Percentiles rank a stretch among this genome's conserved stretches.
These are phyloP conservation scores for Mormyrops boulengeri DNA, from an alignment of 2,797 vertebrate genomes.

Conservation along the genomic window DNA sequence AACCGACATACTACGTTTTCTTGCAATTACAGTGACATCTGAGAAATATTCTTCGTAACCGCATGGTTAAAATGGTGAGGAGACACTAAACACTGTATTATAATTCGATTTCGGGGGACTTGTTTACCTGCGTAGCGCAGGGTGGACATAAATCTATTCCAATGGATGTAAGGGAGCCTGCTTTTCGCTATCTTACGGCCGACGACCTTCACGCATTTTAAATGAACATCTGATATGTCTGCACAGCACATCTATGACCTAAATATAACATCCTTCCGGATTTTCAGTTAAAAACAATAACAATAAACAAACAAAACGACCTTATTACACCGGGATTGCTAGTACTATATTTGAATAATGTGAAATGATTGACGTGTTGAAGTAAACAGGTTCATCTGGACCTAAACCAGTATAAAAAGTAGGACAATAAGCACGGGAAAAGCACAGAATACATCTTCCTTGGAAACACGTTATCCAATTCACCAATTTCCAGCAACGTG, in stretches of 20 bases:
- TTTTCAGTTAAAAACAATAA: conserved; percentile 5
- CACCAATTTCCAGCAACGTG: neutral
- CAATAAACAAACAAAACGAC: neutral
- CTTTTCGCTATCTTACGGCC: neutral
- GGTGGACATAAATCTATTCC: neutral
- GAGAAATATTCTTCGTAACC: neutral
- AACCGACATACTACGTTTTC: neutral
- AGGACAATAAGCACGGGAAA: neutral
- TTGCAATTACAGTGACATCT: neutral
- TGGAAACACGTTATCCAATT: neutral
- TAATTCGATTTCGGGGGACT: neutral
- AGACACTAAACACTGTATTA: neutral
- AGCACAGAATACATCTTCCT: neutral
- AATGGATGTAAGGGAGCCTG: neutral
- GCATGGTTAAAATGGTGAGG: neutral
- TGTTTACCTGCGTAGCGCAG: neutral
- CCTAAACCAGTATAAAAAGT: neutral
- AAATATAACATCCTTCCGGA: neutral
- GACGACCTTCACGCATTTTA: conserved; percentile 20
- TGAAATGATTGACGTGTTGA: neutral
- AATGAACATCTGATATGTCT: conserved; percentile 7
- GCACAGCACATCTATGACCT: neutral
- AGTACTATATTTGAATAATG: neutral
- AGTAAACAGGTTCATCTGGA: neutral
- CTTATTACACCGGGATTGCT: neutral